Percentiles rank a stretch among this genome's conserved stretches.
Evolutionary conservation across 2,888 invertebrate genomes (phyloP).

Genomic region (Eupithecia insigniata): DNA sequence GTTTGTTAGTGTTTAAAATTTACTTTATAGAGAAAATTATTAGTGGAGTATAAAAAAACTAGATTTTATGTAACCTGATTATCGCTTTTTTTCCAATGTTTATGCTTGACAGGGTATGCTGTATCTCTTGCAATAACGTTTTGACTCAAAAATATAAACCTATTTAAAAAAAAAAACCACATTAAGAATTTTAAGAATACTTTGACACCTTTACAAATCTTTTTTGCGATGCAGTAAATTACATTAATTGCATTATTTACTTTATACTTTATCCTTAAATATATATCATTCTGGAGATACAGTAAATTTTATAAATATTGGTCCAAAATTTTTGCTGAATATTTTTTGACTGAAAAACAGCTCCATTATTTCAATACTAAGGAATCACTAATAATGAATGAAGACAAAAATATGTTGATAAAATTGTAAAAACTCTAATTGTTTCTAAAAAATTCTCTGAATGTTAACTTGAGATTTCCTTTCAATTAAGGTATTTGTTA

Average conservation of each 20-base stretch:
- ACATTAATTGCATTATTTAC: not conserved
- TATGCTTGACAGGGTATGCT: slow-evolving; percentile 12
- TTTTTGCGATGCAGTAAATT: not conserved
- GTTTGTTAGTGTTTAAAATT: slow-evolving; percentile 35
- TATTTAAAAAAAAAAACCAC: too few species aligned
- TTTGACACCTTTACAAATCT: not conserved
- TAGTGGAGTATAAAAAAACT: slow-evolving; percentile 21
- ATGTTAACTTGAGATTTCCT: slow-evolving; percentile 8
- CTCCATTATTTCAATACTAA: not conserved
- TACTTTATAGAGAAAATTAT: slow-evolving; percentile 32
- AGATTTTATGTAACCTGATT: slow-evolving; percentile 14
- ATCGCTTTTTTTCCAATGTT: slow-evolving; percentile 12
- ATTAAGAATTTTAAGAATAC: not conserved
- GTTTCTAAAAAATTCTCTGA: not conserved
- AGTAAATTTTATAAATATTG: slow-evolving; percentile 1
- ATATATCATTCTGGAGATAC: not conserved
- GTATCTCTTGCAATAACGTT: not conserved
- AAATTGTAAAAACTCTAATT: not conserved
- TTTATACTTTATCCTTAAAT: not conserved
- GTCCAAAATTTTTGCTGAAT: not conserved
- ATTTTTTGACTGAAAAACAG: slow-evolving; percentile 6
- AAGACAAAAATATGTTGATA: not conserved
- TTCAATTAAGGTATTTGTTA: slow-evolving; percentile 2
- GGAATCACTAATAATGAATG: not conserved
- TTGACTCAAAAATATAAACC: slow-evolving; percentile 2